These are phyloP conservation scores for Cyphomyrus plagiostoma DNA, from an alignment of 2,113 vertebrate species.

Conservation along the genomic window DNA sequence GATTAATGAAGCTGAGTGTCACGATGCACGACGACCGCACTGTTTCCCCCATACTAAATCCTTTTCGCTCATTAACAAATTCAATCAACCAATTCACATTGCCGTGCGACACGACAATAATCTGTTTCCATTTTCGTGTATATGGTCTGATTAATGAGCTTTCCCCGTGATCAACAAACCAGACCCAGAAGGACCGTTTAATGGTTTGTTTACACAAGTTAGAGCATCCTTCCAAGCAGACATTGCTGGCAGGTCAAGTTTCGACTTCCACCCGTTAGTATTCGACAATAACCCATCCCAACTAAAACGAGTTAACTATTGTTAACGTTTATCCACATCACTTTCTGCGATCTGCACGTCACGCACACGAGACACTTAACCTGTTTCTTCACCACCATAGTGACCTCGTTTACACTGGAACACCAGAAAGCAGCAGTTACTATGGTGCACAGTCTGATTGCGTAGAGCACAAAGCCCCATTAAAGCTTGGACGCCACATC, in stretches of 20 bases:
- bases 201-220: background rate
- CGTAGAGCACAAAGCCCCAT: slow-evolving; percentile 14
- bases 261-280: background rate
- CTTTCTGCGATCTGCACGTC: background rate
- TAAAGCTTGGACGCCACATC: slow-evolving; percentile 15
- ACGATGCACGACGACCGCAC: background rate
- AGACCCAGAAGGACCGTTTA: background rate
- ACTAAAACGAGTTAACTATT: background rate
- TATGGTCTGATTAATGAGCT: background rate
- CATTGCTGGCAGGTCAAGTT: background rate
- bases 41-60: background rate
- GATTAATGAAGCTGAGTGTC: background rate
- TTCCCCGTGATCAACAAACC: slow-evolving; percentile 28
- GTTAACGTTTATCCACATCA: background rate
- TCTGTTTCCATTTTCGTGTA: background rate
- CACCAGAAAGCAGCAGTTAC: slow-evolving; percentile 6
- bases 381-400: slow-evolving; percentile 9
- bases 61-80: background rate
- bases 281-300: background rate
- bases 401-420: slow-evolving; percentile 13
- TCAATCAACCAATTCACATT: background rate
- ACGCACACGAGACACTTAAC: background rate
- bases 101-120: background rate
- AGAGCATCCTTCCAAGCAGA: background rate
- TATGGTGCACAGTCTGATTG: background rate